Percentiles rank a stretch among this genome's conserved stretches.
These are phyloP conservation scores for Alcedo quadribrachys DNA, from an alignment of 2,797 vertebrate species.

Conservation along the genomic window DNA sequence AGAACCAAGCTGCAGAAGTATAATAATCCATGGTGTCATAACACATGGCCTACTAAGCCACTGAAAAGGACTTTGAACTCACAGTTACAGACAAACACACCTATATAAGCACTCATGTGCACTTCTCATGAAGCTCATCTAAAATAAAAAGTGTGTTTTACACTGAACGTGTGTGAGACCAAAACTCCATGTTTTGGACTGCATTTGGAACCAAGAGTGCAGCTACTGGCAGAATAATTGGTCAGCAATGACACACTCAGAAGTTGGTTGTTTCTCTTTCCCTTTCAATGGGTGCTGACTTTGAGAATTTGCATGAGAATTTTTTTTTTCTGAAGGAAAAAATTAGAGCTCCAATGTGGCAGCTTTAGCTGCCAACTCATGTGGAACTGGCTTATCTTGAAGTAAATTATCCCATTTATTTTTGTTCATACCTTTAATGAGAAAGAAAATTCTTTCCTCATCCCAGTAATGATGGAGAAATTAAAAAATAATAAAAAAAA, in stretches of 20 bases:
- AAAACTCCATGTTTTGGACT: neutral
- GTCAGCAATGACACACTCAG: neutral
- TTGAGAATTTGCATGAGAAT: neutral
- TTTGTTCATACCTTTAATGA: neutral
- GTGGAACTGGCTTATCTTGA: neutral
- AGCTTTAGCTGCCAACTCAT: neutral
- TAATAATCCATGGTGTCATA: neutral
- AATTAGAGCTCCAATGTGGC: neutral
- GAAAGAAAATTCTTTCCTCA: neutral
- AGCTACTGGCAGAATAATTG: neutral
- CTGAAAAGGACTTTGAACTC: neutral
- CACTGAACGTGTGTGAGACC: neutral
- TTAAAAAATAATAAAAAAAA: neutral
- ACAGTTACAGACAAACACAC: neutral
- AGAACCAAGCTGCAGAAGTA: neutral
- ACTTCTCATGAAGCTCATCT: neutral
- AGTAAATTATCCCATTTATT: neutral
- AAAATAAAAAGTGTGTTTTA: neutral
- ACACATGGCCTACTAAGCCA: neutral
- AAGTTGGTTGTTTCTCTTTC: neutral
- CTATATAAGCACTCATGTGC: neutral
- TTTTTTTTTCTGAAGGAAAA: neutral
- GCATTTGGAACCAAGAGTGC: neutral
- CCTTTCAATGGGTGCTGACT: neutral
- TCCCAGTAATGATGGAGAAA: neutral